Conservation (phyloP, 2,113 vertebrate species). For the Danionella cerebrum region DNA sequence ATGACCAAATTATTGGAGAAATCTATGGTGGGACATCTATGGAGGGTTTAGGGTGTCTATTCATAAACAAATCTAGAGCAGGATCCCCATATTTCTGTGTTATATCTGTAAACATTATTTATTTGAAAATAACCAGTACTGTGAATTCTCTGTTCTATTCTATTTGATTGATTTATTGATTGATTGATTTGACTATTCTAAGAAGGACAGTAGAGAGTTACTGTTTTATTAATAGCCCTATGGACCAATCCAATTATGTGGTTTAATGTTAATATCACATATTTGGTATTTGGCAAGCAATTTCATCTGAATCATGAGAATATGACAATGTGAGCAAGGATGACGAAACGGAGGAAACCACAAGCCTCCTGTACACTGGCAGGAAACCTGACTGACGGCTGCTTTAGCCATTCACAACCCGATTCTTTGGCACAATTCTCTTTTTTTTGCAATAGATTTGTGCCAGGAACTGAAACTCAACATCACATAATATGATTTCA, state of each 20-base stretch:
- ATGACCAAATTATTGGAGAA: no score
- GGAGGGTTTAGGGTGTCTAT: no score
- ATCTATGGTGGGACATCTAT: no score
- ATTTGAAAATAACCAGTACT: background rate
- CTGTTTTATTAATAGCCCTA: conserved; percentile 33
- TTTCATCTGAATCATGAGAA: conserved; percentile 52
- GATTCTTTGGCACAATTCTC: conserved; percentile 41
- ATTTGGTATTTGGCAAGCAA: conserved; percentile 45
- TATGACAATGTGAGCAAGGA: conserved; percentile 44
- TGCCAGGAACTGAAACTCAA: conserved; percentile 29
- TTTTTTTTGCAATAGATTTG: conserved; percentile 38
- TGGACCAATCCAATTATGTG: conserved; percentile 28
- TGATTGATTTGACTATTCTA: conserved; percentile 25
- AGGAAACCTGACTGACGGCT: conserved; percentile 56
- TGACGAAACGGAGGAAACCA: conserved; percentile 59
- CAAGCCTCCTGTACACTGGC: conserved; percentile 56
- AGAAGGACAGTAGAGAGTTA: conserved; percentile 19
- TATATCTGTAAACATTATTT: no score
- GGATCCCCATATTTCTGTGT: no score
- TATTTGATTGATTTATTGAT: no score
- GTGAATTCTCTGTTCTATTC: background rate
- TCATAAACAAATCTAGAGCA: no score
- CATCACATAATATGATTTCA: conserved; percentile 42
- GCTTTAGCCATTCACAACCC: conserved; percentile 51
- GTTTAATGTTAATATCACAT: conserved; percentile 32